Conservation (phyloP, 2,888 invertebrate species). For the Dicyrtoma fusca region DNA sequence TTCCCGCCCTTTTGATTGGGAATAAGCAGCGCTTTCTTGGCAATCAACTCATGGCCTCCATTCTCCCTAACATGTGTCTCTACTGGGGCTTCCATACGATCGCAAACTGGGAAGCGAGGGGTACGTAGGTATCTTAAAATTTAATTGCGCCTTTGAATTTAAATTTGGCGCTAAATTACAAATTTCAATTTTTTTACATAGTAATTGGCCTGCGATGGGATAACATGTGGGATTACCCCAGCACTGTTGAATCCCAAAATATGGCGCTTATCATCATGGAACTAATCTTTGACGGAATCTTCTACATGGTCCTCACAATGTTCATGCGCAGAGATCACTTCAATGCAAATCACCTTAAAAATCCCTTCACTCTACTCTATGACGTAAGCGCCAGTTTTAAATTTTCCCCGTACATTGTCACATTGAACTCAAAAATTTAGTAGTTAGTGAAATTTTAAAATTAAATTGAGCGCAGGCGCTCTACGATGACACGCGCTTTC, state of each 20-base stretch:
- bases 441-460: background rate
- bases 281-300: constrained; percentile 35
- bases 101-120: constrained; percentile 39
- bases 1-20: constrained; percentile 34
- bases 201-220: constrained; percentile 32
- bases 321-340: background rate
- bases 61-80: constrained; percentile 40
- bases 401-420: too few relatives aligned
- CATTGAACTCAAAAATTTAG: too few relatives aligned
- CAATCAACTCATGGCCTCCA: constrained; percentile 37
- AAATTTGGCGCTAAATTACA: constrained; percentile 3
- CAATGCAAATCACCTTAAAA: constrained; percentile 10
- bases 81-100: constrained; percentile 41
- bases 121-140: background rate
- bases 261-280: constrained; percentile 29
- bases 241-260: constrained; percentile 34
- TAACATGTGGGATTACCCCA: constrained; percentile 33
- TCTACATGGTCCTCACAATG: constrained; percentile 38
- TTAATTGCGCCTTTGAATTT: background rate
- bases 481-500: constrained; percentile 39
- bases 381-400: too few relatives aligned
- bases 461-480: constrained; percentile 8
- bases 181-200: too few relatives aligned
- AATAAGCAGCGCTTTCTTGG: constrained; percentile 36
- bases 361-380: constrained; percentile 33